Conservation (phyloP, 2,113 vertebrate genomes). For the Tachysurus vachellii region DNA sequence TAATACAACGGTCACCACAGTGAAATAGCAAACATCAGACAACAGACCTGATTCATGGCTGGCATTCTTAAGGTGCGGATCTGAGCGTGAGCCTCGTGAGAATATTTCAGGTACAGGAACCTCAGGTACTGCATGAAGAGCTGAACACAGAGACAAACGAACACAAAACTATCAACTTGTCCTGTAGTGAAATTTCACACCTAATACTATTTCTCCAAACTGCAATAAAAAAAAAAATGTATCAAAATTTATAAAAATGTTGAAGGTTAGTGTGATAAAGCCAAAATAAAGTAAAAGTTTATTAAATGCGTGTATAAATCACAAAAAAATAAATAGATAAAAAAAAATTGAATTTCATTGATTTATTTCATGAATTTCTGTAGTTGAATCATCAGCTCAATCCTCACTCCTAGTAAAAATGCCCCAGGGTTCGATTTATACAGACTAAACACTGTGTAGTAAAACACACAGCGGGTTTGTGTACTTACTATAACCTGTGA, state of each 20-base stretch:
- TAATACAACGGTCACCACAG: too few species aligned
- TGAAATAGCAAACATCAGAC: neutral
- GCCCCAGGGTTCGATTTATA: neutral
- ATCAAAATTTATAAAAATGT: too few species aligned
- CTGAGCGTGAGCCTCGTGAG: slow-evolving; percentile 70
- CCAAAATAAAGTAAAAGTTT: neutral
- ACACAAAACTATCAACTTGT: too few species aligned
- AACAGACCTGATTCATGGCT: slow-evolving; percentile 82
- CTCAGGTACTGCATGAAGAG: slow-evolving; percentile 89
- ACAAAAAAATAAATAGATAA: too few species aligned
- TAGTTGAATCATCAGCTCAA: neutral
- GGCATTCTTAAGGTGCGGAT: slow-evolving; percentile 72
- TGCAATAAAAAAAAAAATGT: neutral
- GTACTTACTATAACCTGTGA: slow-evolving; percentile 84
- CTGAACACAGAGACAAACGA: slow-evolving; percentile 63
- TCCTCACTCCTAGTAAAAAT: neutral
- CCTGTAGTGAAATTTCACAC: too few species aligned
- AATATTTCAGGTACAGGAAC: slow-evolving; percentile 86
- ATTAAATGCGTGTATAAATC: neutral
- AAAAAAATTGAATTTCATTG: too few species aligned
- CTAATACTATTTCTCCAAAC: neutral
- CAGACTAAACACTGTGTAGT: neutral
- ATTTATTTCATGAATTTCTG: too few species aligned
- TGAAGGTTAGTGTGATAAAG: too few species aligned
- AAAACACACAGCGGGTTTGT: neutral